Conservation (phyloP, 1,140 invertebrate genomes). For the Saccostrea cuccullata region DNA sequence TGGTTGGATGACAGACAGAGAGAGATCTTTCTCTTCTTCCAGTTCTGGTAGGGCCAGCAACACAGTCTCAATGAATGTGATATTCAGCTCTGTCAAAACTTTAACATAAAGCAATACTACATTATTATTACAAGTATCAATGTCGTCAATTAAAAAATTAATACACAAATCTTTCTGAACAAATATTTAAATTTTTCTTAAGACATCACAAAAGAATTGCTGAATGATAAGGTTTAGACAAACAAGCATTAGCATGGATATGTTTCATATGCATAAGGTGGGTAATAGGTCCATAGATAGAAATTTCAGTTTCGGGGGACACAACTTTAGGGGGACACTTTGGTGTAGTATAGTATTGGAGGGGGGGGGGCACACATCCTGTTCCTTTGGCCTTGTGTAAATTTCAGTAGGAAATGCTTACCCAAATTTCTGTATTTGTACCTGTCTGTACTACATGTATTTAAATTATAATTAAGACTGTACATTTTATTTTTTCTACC, state of each 20-base stretch:
- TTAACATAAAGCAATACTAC: slow-evolving; percentile 66
- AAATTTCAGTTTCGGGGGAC: no score
- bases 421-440: not conserved
- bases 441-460: not conserved
- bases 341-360: no score
- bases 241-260: no score
- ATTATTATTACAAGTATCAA: not conserved
- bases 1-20: slow-evolving; percentile 83
- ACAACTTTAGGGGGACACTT: no score
- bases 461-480: not conserved
- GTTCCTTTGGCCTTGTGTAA: not conserved
- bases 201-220: no score
- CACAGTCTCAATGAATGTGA: slow-evolving; percentile 86
- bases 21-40: slow-evolving; percentile 68
- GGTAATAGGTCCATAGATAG: no score
- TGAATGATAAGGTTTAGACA: no score
- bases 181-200: no score
- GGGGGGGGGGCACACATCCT: not conserved
- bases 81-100: slow-evolving; percentile 84
- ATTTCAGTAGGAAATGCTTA: not conserved
- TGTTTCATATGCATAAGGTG: no score
- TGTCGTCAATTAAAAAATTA: no score
- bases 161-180: not conserved
- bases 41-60: slow-evolving; percentile 85
- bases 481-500: not conserved